These are phyloP conservation scores for Distichodus sexfasciatus DNA, from an alignment of 2,797 vertebrate species.

Conservation along the genomic window DNA sequence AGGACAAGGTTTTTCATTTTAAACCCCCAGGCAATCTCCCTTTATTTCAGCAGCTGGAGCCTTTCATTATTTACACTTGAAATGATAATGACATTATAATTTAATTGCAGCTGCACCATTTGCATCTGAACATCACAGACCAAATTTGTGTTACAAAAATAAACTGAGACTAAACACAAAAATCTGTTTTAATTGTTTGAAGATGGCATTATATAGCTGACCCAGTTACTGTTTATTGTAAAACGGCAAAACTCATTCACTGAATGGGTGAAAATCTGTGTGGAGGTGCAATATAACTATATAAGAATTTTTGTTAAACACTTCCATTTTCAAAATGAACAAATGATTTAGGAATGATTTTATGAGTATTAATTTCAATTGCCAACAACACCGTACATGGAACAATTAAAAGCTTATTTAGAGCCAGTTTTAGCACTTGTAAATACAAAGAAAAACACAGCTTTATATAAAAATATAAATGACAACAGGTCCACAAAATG, in stretches of 20 bases:
- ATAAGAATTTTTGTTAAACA: not conserved
- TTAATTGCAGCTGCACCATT: constrained; percentile 69
- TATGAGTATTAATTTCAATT: no score
- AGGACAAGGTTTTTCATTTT: constrained; percentile 43
- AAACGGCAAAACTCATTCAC: constrained; percentile 13
- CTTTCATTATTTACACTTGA: constrained; percentile 73
- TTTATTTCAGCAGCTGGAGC: constrained; percentile 68
- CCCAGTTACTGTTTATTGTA: constrained; percentile 40
- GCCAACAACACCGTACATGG: not conserved
- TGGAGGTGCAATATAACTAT: not conserved
- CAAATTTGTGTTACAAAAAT: constrained; percentile 60
- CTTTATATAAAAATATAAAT: not conserved
- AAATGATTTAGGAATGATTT: no score
- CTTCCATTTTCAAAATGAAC: not conserved
- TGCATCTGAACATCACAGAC: constrained; percentile 57
- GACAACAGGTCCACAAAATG: not conserved
- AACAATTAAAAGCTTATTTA: not conserved
- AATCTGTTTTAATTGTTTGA: not conserved
- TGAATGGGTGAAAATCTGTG: constrained; percentile 16
- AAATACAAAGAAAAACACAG: not conserved
- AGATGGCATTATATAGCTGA: constrained; percentile 44
- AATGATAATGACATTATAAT: constrained; percentile 71
- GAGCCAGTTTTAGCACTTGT: not conserved
- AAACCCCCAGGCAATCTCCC: constrained; percentile 47
- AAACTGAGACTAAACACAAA: constrained; percentile 24